Evolutionary conservation across 1,140 invertebrate species (phyloP).

Genomic region (Lepidurus apus): DNA sequence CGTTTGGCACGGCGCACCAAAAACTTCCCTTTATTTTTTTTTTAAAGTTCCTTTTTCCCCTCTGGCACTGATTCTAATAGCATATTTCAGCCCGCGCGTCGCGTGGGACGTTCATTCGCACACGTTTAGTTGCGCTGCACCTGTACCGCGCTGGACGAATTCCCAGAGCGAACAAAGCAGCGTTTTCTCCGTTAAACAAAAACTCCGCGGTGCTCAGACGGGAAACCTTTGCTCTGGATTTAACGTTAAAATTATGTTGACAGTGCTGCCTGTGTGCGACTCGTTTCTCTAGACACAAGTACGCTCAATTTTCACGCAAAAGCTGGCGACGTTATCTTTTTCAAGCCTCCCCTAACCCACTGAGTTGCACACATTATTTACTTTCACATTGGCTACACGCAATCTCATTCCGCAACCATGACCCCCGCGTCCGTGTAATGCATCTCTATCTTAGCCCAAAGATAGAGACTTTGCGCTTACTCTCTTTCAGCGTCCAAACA

Average conservation of each 20-base stretch:
- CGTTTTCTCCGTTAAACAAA: neutral
- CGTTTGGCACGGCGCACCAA: neutral
- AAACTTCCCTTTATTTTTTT: neutral
- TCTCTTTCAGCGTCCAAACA: neutral
- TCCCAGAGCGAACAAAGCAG: constrained; percentile 9
- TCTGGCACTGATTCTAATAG: neutral
- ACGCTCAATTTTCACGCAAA: neutral
- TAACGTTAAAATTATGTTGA: neutral
- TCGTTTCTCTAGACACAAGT: neutral
- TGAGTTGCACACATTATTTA: neutral
- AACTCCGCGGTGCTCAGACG: neutral
- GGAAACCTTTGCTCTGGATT: neutral
- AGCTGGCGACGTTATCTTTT: neutral
- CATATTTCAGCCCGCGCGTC: neutral
- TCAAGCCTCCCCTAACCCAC: neutral
- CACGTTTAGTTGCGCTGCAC: constrained; percentile 13
- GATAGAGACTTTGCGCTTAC: neutral
- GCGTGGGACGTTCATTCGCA: constrained; percentile 10
- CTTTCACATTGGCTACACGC: constrained; percentile 3
- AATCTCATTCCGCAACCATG: neutral
- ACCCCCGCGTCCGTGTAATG: neutral
- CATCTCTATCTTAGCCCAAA: neutral
- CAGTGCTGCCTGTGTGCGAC: neutral
- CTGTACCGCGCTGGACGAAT: neutral
- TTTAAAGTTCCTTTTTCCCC: neutral